Base-by-base conservation (phyloP, 2,113 vertebrate species). In the Tiliqua scincoides region DNA sequence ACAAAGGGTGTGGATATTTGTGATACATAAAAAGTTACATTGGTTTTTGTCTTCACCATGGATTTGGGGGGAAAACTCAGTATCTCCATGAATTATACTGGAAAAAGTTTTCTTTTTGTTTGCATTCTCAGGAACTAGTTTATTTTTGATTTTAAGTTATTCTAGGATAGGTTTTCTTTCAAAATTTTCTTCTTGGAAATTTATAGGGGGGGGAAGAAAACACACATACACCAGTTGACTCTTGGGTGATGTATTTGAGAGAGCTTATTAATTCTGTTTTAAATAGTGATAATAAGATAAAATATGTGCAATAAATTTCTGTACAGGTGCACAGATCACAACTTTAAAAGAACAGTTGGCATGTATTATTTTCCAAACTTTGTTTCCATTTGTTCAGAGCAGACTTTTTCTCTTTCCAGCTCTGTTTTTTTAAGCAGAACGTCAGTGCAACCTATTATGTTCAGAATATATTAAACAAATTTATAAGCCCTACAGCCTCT, bases 331-430 rank as follows among this genome's bases (percentile, higher is more conserved):
- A 65, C 43, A 71, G 63, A 73, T 68, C 68, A 83, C 61, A 72
- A 25, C 79, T 68, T 85, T 48, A 80, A 63, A 79, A 84, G 52
- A 57, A 65, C 20, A 76, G 32, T 83, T 79, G 27, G 72, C 63
- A 59, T 83, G 32, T 40, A 32, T 87, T 65, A 61, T 30, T 87
- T 63, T n/a, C 37, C 57, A 23, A 79, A 54, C 17, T 27, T 21
- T 82, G 14, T 21, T 75, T 79, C 65, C 67, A 59, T 85, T 71
- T 70, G 48, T 61, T 79, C 65, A 86, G 21, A 59, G 30, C 8
- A 43, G 76, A 52, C 21, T 15, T 84, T 84, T 84, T 48, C 30
- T 48, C 14, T 52, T 48, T 43, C 52, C 35, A 63, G 35, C 59
- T 65, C 10, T 48, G 23, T 73, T 43, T 70, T 43, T 72, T 11